These are phyloP conservation scores for Rapana venosa DNA, from an alignment of 2,888 invertebrate species.

Conservation along the genomic window DNA sequence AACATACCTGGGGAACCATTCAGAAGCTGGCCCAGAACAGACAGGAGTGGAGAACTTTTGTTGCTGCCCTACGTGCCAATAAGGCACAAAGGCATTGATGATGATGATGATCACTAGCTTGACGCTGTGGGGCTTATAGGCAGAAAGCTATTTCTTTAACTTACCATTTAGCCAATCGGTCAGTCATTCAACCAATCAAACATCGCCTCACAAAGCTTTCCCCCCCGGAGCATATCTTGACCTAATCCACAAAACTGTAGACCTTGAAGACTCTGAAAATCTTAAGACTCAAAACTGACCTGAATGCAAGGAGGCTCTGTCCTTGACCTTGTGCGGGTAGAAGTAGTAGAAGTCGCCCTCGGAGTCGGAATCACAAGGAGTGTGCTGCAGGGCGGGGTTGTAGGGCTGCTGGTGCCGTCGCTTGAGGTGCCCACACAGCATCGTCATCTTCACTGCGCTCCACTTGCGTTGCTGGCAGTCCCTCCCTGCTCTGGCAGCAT, in stretches of 20 bases:
- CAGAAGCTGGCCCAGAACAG: too few relatives aligned
- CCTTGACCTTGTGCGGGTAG: slow-evolving; percentile 43
- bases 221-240: not conserved
- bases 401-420: slow-evolving; percentile 16
- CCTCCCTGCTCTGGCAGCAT: not conserved
- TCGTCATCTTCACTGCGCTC: not conserved
- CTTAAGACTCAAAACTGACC: not conserved
- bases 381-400: not conserved
- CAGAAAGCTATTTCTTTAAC: too few relatives aligned
- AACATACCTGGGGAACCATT: too few relatives aligned
- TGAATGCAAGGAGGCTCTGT: slow-evolving; percentile 3
- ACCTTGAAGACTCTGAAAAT: not conserved
- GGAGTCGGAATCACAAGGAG: not conserved
- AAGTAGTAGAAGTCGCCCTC: slow-evolving; percentile 41
- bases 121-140: too few relatives aligned
- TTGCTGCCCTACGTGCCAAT: too few relatives aligned
- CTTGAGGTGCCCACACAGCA: slow-evolving; percentile 18
- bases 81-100: too few relatives aligned
- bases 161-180: too few relatives aligned
- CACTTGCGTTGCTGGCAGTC: slow-evolving; percentile 16
- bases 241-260: not conserved
- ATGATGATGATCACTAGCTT: too few relatives aligned
- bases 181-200: too few relatives aligned
- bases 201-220: not conserved
- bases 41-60: too few relatives aligned